Conservation (phyloP, 1,140 invertebrate species). For the Drosophila kepulauana region DNA sequence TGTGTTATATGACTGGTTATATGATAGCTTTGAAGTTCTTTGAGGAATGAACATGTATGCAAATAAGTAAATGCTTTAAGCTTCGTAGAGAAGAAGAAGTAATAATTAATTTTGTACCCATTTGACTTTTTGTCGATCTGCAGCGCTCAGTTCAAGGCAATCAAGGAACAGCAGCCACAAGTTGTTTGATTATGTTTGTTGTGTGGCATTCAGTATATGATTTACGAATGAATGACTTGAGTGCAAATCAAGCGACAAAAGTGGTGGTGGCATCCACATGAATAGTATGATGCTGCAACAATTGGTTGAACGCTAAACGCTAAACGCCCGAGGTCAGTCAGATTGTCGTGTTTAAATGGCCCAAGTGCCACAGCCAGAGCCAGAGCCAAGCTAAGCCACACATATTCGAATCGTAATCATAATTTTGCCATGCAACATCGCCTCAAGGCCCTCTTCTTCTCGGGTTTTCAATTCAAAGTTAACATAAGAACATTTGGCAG, state of each 20-base stretch:
- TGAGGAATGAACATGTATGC: background rate
- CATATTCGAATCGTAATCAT: slow-evolving; percentile 46
- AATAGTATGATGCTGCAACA: slow-evolving; percentile 59
- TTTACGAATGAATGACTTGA: slow-evolving; percentile 47
- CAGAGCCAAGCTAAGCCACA: background rate
- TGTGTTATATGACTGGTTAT: background rate
- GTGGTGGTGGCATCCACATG: slow-evolving; percentile 25
- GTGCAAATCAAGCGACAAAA: slow-evolving; percentile 44
- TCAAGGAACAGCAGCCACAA: slow-evolving; percentile 43
- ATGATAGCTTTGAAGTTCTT: background rate
- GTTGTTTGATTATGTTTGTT: slow-evolving; percentile 18
- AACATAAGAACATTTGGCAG: slow-evolving; percentile 44
- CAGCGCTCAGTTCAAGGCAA: slow-evolving; percentile 58
- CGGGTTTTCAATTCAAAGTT: slow-evolving; percentile 35
- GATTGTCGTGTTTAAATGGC: slow-evolving; percentile 9
- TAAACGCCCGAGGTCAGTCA: slow-evolving; percentile 23
- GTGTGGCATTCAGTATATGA: background rate
- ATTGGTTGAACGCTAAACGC: slow-evolving; percentile 15
- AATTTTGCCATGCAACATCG: slow-evolving; percentile 24
- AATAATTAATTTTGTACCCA: slow-evolving; percentile 50
- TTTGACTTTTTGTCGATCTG: slow-evolving; percentile 24
- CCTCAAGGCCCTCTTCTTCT: slow-evolving; percentile 21
- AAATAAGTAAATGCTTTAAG: background rate
- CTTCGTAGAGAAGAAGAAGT: slow-evolving; percentile 25
- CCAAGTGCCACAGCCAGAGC: background rate